phyloP scores from a whole-genome alignment of 2,888 invertebrate species.

The Drosophila differens region DNA sequence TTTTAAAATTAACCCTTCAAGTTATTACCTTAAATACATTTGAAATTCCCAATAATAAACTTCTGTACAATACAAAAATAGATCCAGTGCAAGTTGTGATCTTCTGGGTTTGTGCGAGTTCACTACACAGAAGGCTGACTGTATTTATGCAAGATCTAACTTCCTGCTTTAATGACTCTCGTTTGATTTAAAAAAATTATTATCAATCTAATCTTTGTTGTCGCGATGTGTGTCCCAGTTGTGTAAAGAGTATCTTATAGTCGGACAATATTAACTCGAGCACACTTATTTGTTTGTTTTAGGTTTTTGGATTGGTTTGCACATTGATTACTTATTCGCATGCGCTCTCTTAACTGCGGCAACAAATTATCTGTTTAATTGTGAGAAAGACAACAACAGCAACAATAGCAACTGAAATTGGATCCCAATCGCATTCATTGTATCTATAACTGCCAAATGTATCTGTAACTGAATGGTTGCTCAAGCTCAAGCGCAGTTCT shows the following conservation, averaged over 20 bases:
- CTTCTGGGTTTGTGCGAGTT: not conserved
- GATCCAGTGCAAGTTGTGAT: not conserved
- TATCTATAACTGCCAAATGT: slow-evolving; percentile 25
- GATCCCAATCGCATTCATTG: slow-evolving; percentile 32
- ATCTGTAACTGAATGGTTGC: slow-evolving; percentile 26
- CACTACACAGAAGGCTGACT: not conserved
- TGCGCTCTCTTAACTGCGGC: slow-evolving; percentile 51
- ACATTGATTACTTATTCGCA: slow-evolving; percentile 61
- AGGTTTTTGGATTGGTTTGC: slow-evolving; percentile 14
- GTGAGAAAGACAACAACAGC: slow-evolving; percentile 65
- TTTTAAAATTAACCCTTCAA: no score
- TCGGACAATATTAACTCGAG: not conserved
- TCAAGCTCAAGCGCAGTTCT: slow-evolving; percentile 35
- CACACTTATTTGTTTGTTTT: not conserved
- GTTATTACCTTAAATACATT: no score
- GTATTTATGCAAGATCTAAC: not conserved
- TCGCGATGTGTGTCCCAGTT: not conserved
- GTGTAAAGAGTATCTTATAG: not conserved
- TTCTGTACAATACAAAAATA: not conserved
- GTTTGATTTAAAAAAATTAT: not conserved
- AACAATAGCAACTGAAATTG: slow-evolving; percentile 38
- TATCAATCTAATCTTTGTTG: not conserved
- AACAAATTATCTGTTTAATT: slow-evolving; percentile 73
- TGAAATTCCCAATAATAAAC: no score
- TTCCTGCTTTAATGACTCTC: not conserved